These are phyloP conservation scores for Thaumatotibia leucotreta DNA, from an alignment of 1,140 invertebrate species.

Conservation along the genomic window DNA sequence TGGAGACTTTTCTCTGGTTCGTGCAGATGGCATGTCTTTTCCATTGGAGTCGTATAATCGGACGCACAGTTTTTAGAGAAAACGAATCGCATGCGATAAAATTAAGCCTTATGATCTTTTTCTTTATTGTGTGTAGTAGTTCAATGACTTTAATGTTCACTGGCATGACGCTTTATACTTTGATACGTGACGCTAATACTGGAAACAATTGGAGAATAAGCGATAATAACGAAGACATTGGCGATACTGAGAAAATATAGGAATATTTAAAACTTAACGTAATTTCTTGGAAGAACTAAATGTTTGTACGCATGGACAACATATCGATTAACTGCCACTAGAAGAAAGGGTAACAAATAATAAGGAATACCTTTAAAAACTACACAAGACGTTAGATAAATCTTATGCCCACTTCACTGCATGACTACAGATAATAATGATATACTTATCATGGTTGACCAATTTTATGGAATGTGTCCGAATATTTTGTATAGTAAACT, in stretches of 20 bases:
- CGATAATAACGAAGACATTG: neutral
- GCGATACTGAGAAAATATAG: neutral
- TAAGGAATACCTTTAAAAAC: too few species aligned
- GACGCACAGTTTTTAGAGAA: slow-evolving; percentile 26
- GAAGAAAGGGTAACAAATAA: too few species aligned
- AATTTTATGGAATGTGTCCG: neutral
- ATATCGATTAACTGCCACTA: too few species aligned
- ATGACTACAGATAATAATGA: neutral
- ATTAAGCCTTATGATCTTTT: neutral
- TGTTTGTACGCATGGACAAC: too few species aligned
- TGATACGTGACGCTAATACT: neutral
- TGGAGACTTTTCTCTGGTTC: slow-evolving; percentile 26
- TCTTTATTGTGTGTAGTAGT: neutral
- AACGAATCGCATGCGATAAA: slow-evolving; percentile 1
- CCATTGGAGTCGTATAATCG: slow-evolving; percentile 42
- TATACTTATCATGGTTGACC: neutral
- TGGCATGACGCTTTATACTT: neutral
- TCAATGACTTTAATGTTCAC: neutral
- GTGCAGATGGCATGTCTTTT: slow-evolving; percentile 33
- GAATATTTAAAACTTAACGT: too few species aligned
- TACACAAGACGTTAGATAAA: neutral
- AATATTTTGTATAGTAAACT: neutral
- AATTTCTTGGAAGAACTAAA: too few species aligned
- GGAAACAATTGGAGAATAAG: neutral
- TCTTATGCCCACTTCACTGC: neutral